Base-by-base conservation (phyloP, 2,888 invertebrate species). In the Cosmorhoe ocellata region DNA sequence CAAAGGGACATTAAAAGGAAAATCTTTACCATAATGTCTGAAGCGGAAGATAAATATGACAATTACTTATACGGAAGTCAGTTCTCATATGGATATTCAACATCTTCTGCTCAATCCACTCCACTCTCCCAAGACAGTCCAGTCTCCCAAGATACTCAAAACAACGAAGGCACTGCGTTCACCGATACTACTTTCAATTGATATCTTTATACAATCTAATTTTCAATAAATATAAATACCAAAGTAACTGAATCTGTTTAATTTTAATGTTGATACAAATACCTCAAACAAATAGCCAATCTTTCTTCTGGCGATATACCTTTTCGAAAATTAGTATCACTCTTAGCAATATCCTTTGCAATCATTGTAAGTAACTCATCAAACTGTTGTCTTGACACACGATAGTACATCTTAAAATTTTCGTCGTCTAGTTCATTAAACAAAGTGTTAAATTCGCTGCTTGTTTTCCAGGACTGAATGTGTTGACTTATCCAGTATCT, bases 381-480 rank as follows among this genome's bases (percentile, higher is more conserved):
- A 53, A 53, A 53, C 48, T 48, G 52, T 44, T 44, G 12, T 53
- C 47, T 48, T 5, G 51, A 44, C 42, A 55, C 50, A 55, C 43
- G 44, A 43, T 55, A 51, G 41, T 55, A 43, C 36, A 55, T 24
- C 51, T 51, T 40, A 47, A 55, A 51, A 55, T 18, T 51, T 46
- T 55, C 51, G 24, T 51, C 44, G 41, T 55, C 50, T 18, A 55
- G 18, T 47, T 55, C 55, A 22, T 51, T 44, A 47, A 32, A 51
- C 14, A 51, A 22, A 40, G 51, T 55, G 43, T 41, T 41, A 47
- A 47, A 47, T 38, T 45, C 24, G 18, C 24, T 12, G 24, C 24
- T 38, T 38, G 38, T 26, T n/a, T 38, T n/a, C 38, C 27, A 12
- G 26, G 11, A 32, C 12, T 32, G 22, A 36, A 36, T 36, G 22